Evolutionary conservation across 2,113 vertebrate species (phyloP), one percentile per base, ranked within the genome.

Genomic region (Anarrhichthys ocellatus): DNA sequence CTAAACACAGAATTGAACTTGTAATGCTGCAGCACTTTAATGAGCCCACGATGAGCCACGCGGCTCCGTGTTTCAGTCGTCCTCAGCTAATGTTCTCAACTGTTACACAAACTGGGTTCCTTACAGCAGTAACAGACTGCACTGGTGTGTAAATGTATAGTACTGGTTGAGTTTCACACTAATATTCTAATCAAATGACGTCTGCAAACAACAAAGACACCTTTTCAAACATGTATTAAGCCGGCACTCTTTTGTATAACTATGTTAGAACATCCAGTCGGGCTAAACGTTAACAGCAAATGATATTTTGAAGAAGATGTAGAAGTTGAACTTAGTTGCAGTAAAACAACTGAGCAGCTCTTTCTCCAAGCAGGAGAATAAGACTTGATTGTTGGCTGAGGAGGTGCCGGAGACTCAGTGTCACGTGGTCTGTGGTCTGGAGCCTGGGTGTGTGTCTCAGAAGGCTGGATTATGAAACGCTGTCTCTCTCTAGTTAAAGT

Each of bases 361-460:
- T 27, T n/a, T 76, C 17, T 68, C 9, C 6, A 3, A 10, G 27
- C 22, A 52, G 27, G 36, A 77, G 65, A 82, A 18, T 10, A 9
- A 56, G 56, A 62, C 34, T 68, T 63, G 81, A 85, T 83, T 70
- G 78, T 62, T 77, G 66, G 75, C 67, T 75, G 29, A 71, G 71
- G 40, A 73, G 74, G 29, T 75, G 78, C 71, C 65, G 42, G 76
- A 80, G 64, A 79, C 20, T 1, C 64, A n/a, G 68, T 36, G 91
- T 84, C 71, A 87, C 85, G 46, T 79, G 85, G 81, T 78, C 68
- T 65, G 46, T 79, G 85, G 81, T 78, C 68, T 65, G 81, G 18
- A 71, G 46, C 9, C 69, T 68, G 50, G 17, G 42, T 7, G 40
- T 32, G 22, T 11, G 65, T 64, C 36, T 78, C 54, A 65, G 50